Evolutionary conservation across 1,140 invertebrate genomes (phyloP).

Genomic region (Alviniconcha marisindica): DNA sequence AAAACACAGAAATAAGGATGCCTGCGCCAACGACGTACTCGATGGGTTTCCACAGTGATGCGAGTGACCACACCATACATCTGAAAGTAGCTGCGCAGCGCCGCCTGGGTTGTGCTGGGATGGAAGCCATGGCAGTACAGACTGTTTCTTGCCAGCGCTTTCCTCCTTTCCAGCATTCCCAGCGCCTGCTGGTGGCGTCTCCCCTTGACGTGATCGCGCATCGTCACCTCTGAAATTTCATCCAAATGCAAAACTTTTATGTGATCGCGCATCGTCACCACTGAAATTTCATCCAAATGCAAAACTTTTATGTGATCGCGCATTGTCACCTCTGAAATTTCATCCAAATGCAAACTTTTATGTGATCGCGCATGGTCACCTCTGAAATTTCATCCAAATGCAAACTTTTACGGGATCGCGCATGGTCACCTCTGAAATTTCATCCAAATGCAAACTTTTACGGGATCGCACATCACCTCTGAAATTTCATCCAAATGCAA

Average conservation of each 20-base stretch:
- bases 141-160: conserved; percentile 45
- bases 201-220: conserved; percentile 49
- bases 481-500: too few species aligned
- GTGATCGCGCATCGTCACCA: conserved; percentile 43
- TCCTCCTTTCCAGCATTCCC: conserved; percentile 32
- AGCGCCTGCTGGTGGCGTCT: conserved; percentile 47
- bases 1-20: too few species aligned
- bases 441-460: too few species aligned
- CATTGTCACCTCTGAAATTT: conserved; percentile 40
- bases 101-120: conserved; percentile 41
- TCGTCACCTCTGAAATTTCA: conserved; percentile 37
- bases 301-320: conserved; percentile 47
- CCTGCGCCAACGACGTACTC: conserved; percentile 15
- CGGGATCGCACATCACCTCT: too few species aligned
- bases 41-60: conserved; percentile 48
- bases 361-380: conserved; percentile 42
- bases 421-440: too few species aligned
- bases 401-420: too few species aligned
- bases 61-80: conserved; percentile 51
- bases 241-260: too few species aligned
- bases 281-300: too few species aligned
- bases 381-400: too few species aligned
- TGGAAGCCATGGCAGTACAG: conserved; percentile 56
- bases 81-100: conserved; percentile 50
- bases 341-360: too few species aligned